These are phyloP conservation scores for Dendrophyllia cribrosa DNA, from an alignment of 64 coral and sea anemone species.

Conservation along the genomic window DNA sequence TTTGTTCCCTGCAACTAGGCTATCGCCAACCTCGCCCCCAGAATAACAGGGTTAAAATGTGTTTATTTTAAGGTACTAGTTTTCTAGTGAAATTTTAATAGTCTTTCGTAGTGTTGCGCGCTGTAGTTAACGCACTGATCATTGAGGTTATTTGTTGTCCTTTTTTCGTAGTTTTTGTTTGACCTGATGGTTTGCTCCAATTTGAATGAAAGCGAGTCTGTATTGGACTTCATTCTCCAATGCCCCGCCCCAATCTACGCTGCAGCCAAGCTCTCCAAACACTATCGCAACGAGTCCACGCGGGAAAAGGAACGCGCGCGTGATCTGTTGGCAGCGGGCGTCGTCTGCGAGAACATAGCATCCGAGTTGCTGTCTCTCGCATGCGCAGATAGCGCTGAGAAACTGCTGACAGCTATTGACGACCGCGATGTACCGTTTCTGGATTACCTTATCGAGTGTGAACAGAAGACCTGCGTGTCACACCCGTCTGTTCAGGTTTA, in stretches of 20 bases:
- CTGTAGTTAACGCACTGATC: background rate
- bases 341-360: constrained; percentile 88
- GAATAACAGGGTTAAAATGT: too few species aligned
- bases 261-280: constrained; percentile 89
- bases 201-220: constrained; percentile 76
- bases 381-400: constrained; percentile 79
- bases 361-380: constrained; percentile 92
- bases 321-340: constrained; percentile 82
- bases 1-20: too few species aligned
- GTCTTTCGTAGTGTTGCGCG: too few species aligned
- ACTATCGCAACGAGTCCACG: constrained; percentile 89
- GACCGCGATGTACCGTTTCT: constrained; percentile 91
- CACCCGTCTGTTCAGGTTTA: constrained; percentile 96
- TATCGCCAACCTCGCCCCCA: too few species aligned
- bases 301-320: constrained; percentile 93
- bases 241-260: constrained; percentile 95
- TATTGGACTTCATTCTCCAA: constrained; percentile 95
- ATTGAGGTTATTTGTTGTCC: background rate
- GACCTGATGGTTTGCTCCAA: constrained; percentile 98
- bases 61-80: background rate
- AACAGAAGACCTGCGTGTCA: constrained; percentile 96
- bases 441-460: constrained; percentile 93
- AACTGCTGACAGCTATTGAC: constrained; percentile 88
- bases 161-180: constrained; percentile 84
- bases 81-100: background rate